Percentiles rank a stretch among this genome's conserved stretches.
phyloP scores from a whole-genome alignment of 2,797 vertebrate species.

The Poliocrania exsul region DNA sequence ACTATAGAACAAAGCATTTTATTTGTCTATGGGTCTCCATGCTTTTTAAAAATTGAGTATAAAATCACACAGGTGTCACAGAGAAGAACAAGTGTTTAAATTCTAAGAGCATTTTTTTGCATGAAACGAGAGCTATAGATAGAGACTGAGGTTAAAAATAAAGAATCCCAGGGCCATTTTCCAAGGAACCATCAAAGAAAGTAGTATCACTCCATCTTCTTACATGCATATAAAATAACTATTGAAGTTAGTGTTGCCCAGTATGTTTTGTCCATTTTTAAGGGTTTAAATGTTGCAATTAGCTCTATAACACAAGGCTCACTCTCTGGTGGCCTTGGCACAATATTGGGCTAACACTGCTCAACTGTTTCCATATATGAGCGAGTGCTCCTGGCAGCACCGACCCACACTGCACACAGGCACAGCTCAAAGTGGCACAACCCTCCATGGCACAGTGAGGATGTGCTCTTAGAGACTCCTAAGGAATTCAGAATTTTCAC shows the following conservation, averaged over 20 bases:
- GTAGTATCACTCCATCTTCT: not conserved
- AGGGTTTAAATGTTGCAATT: not conserved
- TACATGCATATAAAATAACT: not conserved
- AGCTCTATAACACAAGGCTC: not conserved
- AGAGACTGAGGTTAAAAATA: not conserved
- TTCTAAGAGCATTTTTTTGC: not conserved
- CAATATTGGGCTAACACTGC: too few relatives aligned
- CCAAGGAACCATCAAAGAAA: not conserved
- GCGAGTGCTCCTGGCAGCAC: rapidly evolving
- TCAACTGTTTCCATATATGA: rapidly evolving
- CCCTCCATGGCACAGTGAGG: not conserved
- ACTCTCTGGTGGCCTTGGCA: not conserved
- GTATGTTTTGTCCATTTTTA: not conserved
- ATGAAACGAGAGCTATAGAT: not conserved
- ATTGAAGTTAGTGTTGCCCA: not conserved
- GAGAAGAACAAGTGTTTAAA: not conserved
- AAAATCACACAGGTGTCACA: not conserved
- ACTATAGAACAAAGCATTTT: not conserved
- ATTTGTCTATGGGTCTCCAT: not conserved
- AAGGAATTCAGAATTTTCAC: not conserved
- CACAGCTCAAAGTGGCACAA: not conserved
- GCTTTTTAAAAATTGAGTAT: not conserved
- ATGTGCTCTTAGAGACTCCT: not conserved
- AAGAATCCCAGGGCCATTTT: not conserved
- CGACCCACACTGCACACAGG: rapidly evolving